Evolutionary conservation across 2,113 vertebrate genomes (phyloP).

Genomic region (Arenaria interpres): DNA sequence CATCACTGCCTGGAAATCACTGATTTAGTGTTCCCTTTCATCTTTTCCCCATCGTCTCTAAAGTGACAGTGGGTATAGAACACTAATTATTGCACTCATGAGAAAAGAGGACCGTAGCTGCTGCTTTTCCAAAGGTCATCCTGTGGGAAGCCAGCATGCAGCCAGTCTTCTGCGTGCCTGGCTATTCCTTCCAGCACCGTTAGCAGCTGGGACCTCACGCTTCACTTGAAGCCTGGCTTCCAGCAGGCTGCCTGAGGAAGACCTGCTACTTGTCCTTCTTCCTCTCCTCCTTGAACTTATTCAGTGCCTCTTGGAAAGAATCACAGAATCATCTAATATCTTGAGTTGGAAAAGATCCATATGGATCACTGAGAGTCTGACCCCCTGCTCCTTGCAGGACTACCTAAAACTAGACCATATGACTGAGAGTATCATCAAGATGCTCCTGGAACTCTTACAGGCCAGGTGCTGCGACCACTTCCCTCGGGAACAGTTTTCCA

Average conservation of each 20-base stretch:
- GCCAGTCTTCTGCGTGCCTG: not conserved
- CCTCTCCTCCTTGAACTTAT: not conserved
- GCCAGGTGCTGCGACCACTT: not conserved
- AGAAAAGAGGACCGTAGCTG: not conserved
- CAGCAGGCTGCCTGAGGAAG: not conserved
- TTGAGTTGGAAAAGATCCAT: not conserved
- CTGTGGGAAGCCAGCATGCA: fast-evolving
- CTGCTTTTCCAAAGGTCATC: not conserved
- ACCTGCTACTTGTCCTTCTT: not conserved
- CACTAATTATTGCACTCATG: not conserved
- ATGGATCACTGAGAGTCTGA: not conserved
- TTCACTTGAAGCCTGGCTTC: not conserved
- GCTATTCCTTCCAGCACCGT: not conserved
- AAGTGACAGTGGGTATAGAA: not conserved
- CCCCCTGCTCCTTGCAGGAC: not conserved
- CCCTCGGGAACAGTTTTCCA: not conserved
- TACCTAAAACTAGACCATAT: not conserved
- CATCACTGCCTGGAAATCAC: not conserved
- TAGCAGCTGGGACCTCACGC: not conserved
- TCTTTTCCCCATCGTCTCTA: not conserved
- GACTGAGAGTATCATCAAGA: not conserved
- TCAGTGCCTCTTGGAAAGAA: not conserved
- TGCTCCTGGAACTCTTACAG: not conserved
- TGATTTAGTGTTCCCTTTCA: not conserved
- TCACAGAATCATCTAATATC: not conserved